These are phyloP conservation scores for Lochmaea capreae DNA, from an alignment of 2,888 invertebrate genomes.

Conservation along the genomic window DNA sequence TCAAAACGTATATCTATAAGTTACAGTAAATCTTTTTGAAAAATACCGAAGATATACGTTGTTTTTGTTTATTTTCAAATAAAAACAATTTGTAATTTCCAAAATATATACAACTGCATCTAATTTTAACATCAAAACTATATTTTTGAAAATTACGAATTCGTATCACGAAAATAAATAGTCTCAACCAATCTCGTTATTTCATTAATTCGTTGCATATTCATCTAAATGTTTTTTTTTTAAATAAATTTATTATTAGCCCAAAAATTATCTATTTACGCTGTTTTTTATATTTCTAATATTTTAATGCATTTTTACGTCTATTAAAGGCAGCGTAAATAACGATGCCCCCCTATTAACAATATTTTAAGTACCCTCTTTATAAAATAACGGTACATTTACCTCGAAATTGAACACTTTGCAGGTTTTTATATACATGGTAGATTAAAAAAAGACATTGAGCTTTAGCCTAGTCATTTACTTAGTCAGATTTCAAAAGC, in stretches of 20 bases:
- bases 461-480: conserved; percentile 32
- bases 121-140: conserved; percentile 8
- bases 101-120: conserved; percentile 10
- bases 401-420: conserved; percentile 10
- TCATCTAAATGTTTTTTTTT: not conserved
- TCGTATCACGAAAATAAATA: not conserved
- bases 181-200: not conserved
- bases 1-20: not conserved
- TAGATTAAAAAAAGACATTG: conserved; percentile 30
- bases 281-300: conserved; percentile 1
- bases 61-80: not conserved
- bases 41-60: not conserved
- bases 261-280: not conserved
- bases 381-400: conserved; percentile 28
- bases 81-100: not conserved
- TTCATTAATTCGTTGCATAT: not conserved
- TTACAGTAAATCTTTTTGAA: not conserved
- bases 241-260: not conserved
- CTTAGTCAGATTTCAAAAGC: conserved; percentile 24
- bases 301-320: conserved; percentile 4
- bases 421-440: conserved; percentile 36
- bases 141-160: not conserved
- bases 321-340: conserved; percentile 21
- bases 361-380: conserved; percentile 28
- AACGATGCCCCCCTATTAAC: not conserved